phyloP scores from a whole-genome alignment of 2,797 vertebrate species.

The Xenops minutus region DNA sequence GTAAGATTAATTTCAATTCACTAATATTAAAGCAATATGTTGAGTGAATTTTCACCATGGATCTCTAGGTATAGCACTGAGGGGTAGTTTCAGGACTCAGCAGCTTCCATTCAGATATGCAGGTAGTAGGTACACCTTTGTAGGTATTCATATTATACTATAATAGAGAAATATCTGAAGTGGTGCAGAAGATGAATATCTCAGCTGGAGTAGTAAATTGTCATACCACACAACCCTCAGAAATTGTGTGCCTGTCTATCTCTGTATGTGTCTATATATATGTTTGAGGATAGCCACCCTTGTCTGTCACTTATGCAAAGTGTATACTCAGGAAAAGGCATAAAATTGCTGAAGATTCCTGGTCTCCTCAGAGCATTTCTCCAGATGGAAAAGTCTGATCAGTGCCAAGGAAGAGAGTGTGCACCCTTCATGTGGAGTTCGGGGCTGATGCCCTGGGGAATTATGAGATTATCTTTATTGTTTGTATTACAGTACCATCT shows the following conservation, averaged over 20 bases:
- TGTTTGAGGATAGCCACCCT: not conserved
- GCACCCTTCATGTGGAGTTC: not conserved
- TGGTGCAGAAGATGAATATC: not conserved
- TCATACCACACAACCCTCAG: not conserved
- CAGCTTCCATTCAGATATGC: not conserved
- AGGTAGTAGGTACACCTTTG: not conserved
- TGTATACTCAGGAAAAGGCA: not conserved
- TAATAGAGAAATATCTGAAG: not conserved
- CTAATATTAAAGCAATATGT: not conserved
- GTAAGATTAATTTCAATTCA: not conserved
- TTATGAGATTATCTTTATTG: conserved; percentile 3
- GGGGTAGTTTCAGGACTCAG: not conserved
- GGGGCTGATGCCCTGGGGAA: not conserved
- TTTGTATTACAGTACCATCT: not conserved
- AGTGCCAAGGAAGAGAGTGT: not conserved
- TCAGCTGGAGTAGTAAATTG: not conserved
- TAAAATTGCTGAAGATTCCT: not conserved
- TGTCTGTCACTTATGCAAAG: not conserved
- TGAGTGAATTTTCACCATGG: not conserved
- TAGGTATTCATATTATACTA: not conserved
- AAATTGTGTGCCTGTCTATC: not conserved
- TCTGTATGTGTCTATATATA: not conserved
- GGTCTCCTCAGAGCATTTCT: not conserved
- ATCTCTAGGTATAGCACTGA: not conserved
- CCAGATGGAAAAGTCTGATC: not conserved